A percentile compares a stretch with the other conserved stretches of the same genome.
phyloP scores from a whole-genome alignment of 2,888 invertebrate genomes.

The Nemapogon koenigi region DNA sequence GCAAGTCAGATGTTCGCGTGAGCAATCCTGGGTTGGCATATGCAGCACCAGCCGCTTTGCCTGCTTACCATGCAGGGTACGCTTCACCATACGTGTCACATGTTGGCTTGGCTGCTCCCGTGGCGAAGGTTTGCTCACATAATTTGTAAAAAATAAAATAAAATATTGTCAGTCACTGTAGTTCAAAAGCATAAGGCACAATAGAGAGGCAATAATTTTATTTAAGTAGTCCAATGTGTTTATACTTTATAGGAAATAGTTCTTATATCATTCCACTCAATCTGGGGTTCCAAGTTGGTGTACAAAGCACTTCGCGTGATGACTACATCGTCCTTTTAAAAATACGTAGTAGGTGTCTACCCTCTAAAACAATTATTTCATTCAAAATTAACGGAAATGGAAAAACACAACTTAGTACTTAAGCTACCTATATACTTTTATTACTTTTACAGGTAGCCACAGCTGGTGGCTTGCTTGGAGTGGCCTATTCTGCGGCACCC shows the following conservation, averaged over 20 bases:
- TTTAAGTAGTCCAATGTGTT: not conserved
- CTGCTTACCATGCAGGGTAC: slow-evolving; percentile 1
- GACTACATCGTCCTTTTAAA: no score
- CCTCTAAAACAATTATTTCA: not conserved
- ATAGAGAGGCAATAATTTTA: no score
- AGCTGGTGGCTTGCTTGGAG: slow-evolving; percentile 59
- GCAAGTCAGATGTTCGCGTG: slow-evolving; percentile 74
- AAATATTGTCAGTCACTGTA: no score
- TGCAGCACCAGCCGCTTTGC: slow-evolving; percentile 12
- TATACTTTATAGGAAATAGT: not conserved
- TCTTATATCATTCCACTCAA: not conserved
- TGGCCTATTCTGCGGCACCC: slow-evolving; percentile 67
- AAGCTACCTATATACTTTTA: slow-evolving; percentile 1
- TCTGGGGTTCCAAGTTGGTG: no score
- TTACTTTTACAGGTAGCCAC: slow-evolving; percentile 40
- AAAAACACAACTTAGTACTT: not conserved
- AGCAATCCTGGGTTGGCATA: slow-evolving; percentile 66
- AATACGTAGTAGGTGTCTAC: no score
- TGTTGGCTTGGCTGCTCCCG: slow-evolving; percentile 39
- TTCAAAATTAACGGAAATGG: no score
- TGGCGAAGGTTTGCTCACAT: slow-evolving; percentile 42
- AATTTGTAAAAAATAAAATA: no score
- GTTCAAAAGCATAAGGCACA: no score
- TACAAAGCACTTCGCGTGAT: no score
- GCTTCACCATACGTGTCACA: slow-evolving; percentile 39